Evolutionary conservation across 1,140 invertebrate species (phyloP).

Genomic region (Formica selysi): DNA sequence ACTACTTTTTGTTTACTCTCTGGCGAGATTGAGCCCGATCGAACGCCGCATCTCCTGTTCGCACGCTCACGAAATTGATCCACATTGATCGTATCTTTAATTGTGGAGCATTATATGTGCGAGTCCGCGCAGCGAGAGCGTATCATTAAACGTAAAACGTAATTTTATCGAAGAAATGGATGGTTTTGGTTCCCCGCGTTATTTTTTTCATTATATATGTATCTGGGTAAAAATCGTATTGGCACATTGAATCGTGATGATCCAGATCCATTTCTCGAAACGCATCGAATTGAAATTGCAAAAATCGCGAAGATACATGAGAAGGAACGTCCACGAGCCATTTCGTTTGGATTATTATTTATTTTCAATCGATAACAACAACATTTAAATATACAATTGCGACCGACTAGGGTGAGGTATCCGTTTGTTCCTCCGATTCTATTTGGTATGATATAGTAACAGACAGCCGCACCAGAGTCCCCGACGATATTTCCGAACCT

Average conservation of each 20-base stretch:
- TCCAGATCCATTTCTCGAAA: too few species aligned
- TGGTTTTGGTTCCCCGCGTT: too few species aligned
- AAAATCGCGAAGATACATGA: not conserved
- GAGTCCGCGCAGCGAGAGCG: too few species aligned
- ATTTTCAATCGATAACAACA: constrained; percentile 79
- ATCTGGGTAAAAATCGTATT: too few species aligned
- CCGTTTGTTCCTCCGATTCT: constrained; percentile 58
- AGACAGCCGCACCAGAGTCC: constrained; percentile 6
- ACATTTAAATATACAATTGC: constrained; percentile 76
- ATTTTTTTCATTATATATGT: too few species aligned
- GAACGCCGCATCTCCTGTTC: not conserved
- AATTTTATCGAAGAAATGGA: too few species aligned
- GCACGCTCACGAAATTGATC: not conserved
- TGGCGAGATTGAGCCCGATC: constrained; percentile 4
- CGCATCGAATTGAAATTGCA: too few species aligned
- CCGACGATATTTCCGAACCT: not conserved
- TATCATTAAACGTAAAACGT: too few species aligned
- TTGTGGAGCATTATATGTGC: too few species aligned
- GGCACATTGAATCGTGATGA: too few species aligned
- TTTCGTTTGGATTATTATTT: constrained; percentile 62
- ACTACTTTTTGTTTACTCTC: constrained; percentile 38
- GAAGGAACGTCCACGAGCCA: constrained; percentile 1
- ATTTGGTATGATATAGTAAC: constrained; percentile 74
- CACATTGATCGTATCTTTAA: too few species aligned
- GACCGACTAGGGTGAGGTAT: constrained; percentile 79